A percentile compares a stretch with the other conserved stretches of the same genome.
These are phyloP conservation scores for Trissolcus brochymenae DNA, from an alignment of 2,888 invertebrate species.

Conservation along the genomic window DNA sequence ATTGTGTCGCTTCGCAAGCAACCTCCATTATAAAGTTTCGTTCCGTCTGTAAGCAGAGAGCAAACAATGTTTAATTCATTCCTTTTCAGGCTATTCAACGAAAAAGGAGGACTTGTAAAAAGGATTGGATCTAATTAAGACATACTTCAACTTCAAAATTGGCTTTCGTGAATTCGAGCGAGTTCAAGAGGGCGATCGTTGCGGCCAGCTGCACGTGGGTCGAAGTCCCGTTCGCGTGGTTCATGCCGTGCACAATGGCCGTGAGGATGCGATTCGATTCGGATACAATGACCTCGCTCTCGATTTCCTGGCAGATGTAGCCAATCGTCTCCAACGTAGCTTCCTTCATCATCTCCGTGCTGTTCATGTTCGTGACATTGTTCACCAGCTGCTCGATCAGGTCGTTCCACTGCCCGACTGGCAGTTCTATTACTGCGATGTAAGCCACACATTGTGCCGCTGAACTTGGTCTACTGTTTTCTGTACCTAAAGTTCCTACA, in stretches of 20 bases:
- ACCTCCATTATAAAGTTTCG: conserved; percentile 99
- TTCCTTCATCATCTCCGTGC: conserved; percentile 96
- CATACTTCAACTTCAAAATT: conserved; percentile 96
- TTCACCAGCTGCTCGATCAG: conserved; percentile 90
- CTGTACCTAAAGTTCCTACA: conserved; percentile 95
- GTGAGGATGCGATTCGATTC: conserved; percentile 98
- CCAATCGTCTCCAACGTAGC: conserved; percentile 98
- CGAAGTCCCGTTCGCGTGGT: conserved; percentile 90
- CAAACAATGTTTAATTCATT: conserved; percentile 9
- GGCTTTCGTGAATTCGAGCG: conserved; percentile 97
- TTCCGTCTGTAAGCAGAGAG: conserved; percentile 81
- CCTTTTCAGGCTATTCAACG: too few species aligned
- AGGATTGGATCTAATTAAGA: background rate
- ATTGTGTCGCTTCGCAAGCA: conserved; percentile 99
- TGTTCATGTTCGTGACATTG: conserved; percentile 91
- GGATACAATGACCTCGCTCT: conserved; percentile 92
- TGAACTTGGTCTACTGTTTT: conserved; percentile 95
- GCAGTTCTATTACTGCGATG: conserved; percentile 97
- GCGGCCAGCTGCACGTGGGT: conserved; percentile 97
- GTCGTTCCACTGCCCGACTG: conserved; percentile 94
- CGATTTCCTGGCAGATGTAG: conserved; percentile 99
- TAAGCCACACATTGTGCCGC: conserved; percentile 99
- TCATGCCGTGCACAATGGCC: conserved; percentile 99
- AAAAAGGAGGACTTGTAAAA: too few species aligned
- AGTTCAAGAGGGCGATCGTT: conserved; percentile 96